A percentile compares a stretch with the other conserved stretches of the same genome.
Conservation (phyloP, 2,113 vertebrate genomes). For the Narcine bancroftii region DNA sequence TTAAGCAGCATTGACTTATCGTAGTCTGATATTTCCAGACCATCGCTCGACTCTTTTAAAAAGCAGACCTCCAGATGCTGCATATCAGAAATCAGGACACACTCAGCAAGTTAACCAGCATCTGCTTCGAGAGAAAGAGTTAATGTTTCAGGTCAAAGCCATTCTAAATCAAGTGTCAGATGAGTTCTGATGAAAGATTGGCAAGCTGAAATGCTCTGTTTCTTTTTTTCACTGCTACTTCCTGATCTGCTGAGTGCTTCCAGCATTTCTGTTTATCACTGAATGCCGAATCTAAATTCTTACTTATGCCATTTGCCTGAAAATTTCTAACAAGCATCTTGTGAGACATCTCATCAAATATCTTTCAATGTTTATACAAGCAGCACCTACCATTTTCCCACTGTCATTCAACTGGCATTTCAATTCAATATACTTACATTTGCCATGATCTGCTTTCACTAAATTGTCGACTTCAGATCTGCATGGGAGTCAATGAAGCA, state of each 20-base stretch:
- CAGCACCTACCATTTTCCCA: not conserved
- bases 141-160: no score
- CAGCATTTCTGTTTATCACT: no score
- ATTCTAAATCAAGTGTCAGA: no score
- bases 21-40: not conserved
- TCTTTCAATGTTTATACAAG: not conserved
- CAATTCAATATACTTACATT: not conserved
- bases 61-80: no score
- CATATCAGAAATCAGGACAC: no score
- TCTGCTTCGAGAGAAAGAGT: no score
- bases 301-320: not conserved
- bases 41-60: not conserved
- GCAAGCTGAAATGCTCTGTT: no score
- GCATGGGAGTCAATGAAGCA: not conserved
- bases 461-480: not conserved
- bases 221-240: no score
- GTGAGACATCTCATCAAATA: not conserved
- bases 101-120: no score
- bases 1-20: not conserved
- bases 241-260: no score
- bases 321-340: not conserved
- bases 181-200: no score
- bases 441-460: not conserved
- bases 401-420: not conserved
- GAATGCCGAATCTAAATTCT: no score